Conservation (phyloP, 2,113 vertebrate genomes). For the Patagioenas fasciata region DNA sequence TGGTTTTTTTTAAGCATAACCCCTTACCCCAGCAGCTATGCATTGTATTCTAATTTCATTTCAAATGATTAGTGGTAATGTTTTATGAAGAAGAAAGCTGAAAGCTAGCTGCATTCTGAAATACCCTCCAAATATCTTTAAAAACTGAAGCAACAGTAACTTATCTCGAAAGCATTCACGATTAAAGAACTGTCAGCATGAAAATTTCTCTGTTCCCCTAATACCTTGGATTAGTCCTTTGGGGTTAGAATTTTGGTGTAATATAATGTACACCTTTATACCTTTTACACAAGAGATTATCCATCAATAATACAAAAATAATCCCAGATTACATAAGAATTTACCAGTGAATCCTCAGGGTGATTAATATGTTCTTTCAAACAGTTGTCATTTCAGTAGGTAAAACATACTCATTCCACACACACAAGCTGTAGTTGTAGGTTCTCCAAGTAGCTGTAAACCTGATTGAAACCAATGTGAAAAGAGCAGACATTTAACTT, state of each 20-base stretch:
- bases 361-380: neutral
- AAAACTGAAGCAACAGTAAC: neutral
- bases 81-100: neutral
- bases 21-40: neutral
- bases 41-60: neutral
- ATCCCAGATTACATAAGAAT: neutral
- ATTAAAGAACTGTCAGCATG: neutral
- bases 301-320: conserved; percentile 16
- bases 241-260: neutral
- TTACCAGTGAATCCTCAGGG: neutral
- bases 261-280: neutral
- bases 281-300: neutral
- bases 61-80: neutral
- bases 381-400: neutral
- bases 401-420: neutral
- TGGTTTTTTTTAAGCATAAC: neutral
- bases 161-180: neutral
- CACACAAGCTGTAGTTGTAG: neutral
- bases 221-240: neutral
- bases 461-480: neutral
- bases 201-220: neutral
- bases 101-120: neutral
- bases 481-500: neutral
- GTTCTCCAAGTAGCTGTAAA: neutral
- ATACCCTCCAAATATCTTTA: neutral